Evolutionary conservation across 2,888 invertebrate species (phyloP).

Genomic region (Agonopterix subpropinquella): DNA sequence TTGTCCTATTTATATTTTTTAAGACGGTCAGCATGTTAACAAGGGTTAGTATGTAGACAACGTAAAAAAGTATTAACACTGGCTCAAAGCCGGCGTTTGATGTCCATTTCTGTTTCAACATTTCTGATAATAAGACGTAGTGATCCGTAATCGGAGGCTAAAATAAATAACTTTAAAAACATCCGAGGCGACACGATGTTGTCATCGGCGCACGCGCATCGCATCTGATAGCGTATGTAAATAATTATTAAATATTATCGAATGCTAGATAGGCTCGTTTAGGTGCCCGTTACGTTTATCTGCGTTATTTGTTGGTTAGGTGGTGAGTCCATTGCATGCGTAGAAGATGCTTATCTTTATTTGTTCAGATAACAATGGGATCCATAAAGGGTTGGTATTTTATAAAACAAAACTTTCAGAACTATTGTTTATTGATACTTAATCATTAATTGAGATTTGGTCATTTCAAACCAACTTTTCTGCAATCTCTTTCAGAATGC

Average conservation of each 20-base stretch:
- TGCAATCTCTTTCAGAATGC: too few relatives aligned
- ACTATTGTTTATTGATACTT: too few relatives aligned
- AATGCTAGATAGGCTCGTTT: constrained; percentile 65
- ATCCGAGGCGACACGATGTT: constrained; percentile 38
- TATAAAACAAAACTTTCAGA: too few relatives aligned
- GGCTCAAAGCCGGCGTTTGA: neutral
- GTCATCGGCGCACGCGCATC: constrained; percentile 39
- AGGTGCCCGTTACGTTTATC: constrained; percentile 66
- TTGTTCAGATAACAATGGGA: too few relatives aligned
- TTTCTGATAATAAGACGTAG: neutral
- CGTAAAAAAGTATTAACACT: too few relatives aligned
- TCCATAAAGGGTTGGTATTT: too few relatives aligned
- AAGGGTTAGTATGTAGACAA: too few relatives aligned
- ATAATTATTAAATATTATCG: constrained; percentile 73
- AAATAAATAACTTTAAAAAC: constrained; percentile 43
- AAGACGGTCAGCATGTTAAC: too few relatives aligned
- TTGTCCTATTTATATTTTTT: too few relatives aligned
- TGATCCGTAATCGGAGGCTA: neutral
- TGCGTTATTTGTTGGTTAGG: constrained; percentile 67
- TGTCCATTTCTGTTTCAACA: constrained; percentile 1
- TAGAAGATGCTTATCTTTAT: too few relatives aligned
- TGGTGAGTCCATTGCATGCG: neutral
- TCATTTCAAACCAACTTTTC: too few relatives aligned
- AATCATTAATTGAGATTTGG: too few relatives aligned
- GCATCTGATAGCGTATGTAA: constrained; percentile 68